Evolutionary conservation across 2,888 invertebrate genomes (phyloP).

Genomic region (Chrysolina haemoptera): DNA sequence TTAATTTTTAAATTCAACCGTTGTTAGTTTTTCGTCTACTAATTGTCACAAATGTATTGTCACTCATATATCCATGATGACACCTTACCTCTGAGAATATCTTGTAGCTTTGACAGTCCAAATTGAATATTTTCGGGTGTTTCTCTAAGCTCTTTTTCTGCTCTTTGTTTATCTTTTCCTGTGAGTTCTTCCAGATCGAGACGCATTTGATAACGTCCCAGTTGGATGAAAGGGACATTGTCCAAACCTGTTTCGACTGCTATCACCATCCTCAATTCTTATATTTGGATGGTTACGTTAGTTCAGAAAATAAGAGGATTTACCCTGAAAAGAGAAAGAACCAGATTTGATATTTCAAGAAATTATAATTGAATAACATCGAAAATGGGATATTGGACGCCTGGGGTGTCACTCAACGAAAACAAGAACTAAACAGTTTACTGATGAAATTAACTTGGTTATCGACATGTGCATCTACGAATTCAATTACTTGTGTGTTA

Average conservation of each 20-base stretch:
- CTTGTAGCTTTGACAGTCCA: constrained; percentile 73
- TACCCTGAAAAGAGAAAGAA: not conserved
- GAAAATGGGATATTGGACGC: too few species aligned
- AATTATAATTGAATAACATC: not conserved
- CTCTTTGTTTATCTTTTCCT: constrained; percentile 75
- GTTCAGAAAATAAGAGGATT: not conserved
- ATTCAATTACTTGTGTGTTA: too few species aligned
- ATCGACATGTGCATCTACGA: too few species aligned
- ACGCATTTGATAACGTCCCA: constrained; percentile 74
- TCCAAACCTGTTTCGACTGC: constrained; percentile 69
- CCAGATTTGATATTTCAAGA: not conserved
- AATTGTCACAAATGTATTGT: too few species aligned
- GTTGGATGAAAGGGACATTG: constrained; percentile 75
- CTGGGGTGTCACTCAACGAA: too few species aligned
- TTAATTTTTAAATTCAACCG: too few species aligned
- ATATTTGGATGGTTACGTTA: not conserved
- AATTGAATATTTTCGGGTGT: constrained; percentile 77
- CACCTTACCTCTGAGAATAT: constrained; percentile 74
- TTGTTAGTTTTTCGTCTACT: too few species aligned
- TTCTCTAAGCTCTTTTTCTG: constrained; percentile 80
- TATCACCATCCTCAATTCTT: constrained; percentile 50
- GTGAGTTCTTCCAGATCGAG: constrained; percentile 77
- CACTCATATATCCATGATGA: too few species aligned
- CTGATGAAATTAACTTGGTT: too few species aligned
- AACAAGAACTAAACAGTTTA: too few species aligned